These are phyloP conservation scores for Corynorhinus townsendii DNA, from an alignment of 2,113 vertebrate species.

Conservation along the genomic window DNA sequence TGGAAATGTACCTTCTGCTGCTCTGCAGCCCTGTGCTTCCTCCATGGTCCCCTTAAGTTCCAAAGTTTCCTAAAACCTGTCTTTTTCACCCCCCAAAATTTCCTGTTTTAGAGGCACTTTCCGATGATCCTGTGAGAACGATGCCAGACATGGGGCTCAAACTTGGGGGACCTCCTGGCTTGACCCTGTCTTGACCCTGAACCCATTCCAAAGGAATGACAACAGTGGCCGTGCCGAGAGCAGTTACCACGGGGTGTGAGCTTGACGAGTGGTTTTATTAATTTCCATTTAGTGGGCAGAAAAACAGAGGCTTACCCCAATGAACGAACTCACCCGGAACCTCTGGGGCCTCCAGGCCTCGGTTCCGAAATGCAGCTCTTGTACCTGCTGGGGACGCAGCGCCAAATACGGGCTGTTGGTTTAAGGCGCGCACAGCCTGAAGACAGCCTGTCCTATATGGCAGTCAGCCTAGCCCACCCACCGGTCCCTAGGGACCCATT, in stretches of 20 bases:
- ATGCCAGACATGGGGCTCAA: neutral
- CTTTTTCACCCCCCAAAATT: too few relatives aligned
- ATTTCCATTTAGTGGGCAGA: neutral
- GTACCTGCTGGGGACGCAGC: neutral
- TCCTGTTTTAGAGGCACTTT: neutral
- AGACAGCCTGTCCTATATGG: neutral
- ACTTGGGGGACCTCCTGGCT: neutral
- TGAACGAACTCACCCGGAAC: neutral
- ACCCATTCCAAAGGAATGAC: neutral
- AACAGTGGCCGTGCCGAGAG: fast-evolving
- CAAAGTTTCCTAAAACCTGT: too few relatives aligned
- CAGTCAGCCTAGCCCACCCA: neutral
- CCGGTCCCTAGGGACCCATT: neutral
- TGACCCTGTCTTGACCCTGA: neutral
- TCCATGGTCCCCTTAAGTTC: too few relatives aligned
- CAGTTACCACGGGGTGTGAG: neutral
- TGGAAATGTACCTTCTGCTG: too few relatives aligned
- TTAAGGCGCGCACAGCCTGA: neutral
- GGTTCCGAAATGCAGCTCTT: neutral
- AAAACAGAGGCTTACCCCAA: neutral
- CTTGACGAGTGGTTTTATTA: neutral
- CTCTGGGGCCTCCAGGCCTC: neutral
- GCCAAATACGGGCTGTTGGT: neutral
- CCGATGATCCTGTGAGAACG: neutral
- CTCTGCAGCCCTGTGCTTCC: too few relatives aligned